Base-by-base conservation (phyloP, 2,797 vertebrate genomes). In the Kryptopterus vitreolus region DNA sequence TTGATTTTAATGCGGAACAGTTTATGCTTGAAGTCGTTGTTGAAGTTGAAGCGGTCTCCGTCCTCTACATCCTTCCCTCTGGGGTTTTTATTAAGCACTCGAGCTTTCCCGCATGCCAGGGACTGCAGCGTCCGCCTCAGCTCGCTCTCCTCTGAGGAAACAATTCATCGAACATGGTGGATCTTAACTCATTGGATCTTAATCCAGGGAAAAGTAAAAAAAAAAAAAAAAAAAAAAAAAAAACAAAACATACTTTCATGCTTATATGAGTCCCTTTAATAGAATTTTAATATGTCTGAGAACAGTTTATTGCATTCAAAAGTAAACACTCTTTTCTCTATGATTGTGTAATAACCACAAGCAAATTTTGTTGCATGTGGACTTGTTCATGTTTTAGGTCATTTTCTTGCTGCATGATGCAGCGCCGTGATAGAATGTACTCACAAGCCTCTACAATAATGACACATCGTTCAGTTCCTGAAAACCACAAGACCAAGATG, bases 1-100 rank as follows among this genome's bases (percentile, higher is more conserved):
- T 99, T 99, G 86, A 99, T 99, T 90, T 99, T 98, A 94, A 99
- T 99, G 89, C 98, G 96, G 92, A 99, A 99, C 73, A 99, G 95
- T 86, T 98, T 98, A 92, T 99, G 98, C 93, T 93, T 98, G 93
- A 99, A 99, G 90, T 99, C 98, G 62, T 96, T 95, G 3, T 99
- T 98, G 93, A 96, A 98, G 77, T 95, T 96, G 88, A 99, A 99
- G 87, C 96, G 98, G 91, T 99, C 97, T 15, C 96, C 96, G 6
- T 99, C 97, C 92, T 99, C 98, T n/a, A 99, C 95, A 46, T 99
- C 97, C 94, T 98, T 99, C 90, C 98, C 97, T 89, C 96, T 96
- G 26, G 97, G 98, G 86, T 92, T 92, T 93, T 99, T 99, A 74
- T 94, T 93, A 84, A 99, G 92, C 66, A 98, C 98, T 62, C 98